Evolutionary conservation across 2,888 invertebrate species (phyloP), one percentile per base, ranked within the genome.

Genomic region (Rhimphoctona megacephalus): DNA sequence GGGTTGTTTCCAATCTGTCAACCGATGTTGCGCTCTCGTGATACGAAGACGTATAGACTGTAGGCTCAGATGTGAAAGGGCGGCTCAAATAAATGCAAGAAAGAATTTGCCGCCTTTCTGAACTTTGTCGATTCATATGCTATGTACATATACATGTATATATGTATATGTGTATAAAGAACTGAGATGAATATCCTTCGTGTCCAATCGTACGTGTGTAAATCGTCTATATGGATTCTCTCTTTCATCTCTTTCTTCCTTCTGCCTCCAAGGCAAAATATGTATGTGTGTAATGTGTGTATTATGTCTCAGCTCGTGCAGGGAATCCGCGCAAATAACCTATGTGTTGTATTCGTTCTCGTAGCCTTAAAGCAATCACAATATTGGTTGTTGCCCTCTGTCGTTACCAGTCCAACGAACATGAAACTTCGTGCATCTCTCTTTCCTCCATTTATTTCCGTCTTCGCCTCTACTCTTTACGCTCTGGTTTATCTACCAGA

Each of bases 1-100:
- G 89, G 89, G 86, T 85, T 90, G 90, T 92, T 92, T 92, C 91
- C 92, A 92, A 92, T 92, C 91, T 92, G 92, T 92, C 92, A 90
- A 90, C 88, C 87, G 81, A 83, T 77, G 86, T 57, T 76, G 43
- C 30, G 46, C 67, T 64, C 39, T 7, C 61, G 69, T 9, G 67
- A 39, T 25, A 54, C 54, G 39, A 73, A 19, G 9, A 33, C 39
- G 64, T 33, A 46, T 46, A 33, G 2, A 49, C 33, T n/a, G 43
- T 22, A 39, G 11, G 11, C 19, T n/a, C 17, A 49, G 11, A 6
- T 22, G 22, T 33, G 33, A 49, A 77, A 77, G 46, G 76, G 66
- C 76, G n/a, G 8, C 7, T 64, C 2, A 7, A 64, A 11, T 17
- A 11, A 11, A 64, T 46, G 39, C n/a, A 46, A 76, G 64, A 17